phyloP scores from a whole-genome alignment of 2,797 vertebrate genomes.

The Mallotus villosus region DNA sequence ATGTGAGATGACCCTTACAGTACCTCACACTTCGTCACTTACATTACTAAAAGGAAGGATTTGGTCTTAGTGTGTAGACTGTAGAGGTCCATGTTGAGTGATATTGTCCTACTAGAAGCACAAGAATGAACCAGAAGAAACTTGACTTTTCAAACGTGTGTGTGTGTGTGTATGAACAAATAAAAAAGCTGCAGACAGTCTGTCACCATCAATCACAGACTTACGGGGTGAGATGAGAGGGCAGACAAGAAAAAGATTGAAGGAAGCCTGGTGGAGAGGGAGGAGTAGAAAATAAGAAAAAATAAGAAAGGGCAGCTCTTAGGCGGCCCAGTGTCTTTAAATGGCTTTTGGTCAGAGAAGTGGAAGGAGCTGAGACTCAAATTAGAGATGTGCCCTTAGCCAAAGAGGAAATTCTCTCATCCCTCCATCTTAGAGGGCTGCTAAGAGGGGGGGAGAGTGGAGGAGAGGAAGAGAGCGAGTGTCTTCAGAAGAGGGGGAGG shows the following conservation, averaged over 20 bases:
- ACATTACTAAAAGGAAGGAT: no score
- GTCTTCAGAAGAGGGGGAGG: slow-evolving; percentile 2
- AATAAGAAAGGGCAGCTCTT: slow-evolving; percentile 43
- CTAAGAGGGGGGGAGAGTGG: slow-evolving; percentile 44
- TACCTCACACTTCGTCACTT: no score
- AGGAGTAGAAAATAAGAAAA: slow-evolving; percentile 13
- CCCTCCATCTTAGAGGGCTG: slow-evolving; percentile 64
- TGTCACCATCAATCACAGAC: slow-evolving; percentile 76
- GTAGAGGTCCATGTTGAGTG: neutral
- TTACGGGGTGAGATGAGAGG: slow-evolving; percentile 71
- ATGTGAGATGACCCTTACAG: no score
- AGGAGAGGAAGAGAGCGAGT: slow-evolving; percentile 33
- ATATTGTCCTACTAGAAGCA: no score
- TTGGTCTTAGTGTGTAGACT: neutral
- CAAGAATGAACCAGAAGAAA: no score
- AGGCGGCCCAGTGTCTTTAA: slow-evolving; percentile 69
- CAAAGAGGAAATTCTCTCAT: slow-evolving; percentile 77
- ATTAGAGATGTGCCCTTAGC: slow-evolving; percentile 78
- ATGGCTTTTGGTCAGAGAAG: slow-evolving; percentile 77
- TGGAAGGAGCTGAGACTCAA: slow-evolving; percentile 77
- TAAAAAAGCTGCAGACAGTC: slow-evolving; percentile 64
- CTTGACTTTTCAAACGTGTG: slow-evolving; percentile 9
- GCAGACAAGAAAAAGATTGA: slow-evolving; percentile 48
- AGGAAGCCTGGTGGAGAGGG: slow-evolving; percentile 41
- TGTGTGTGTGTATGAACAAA: neutral